Evolutionary conservation across 2,888 invertebrate species (phyloP).

Genomic region (Thecocarcelia acutangulata): DNA sequence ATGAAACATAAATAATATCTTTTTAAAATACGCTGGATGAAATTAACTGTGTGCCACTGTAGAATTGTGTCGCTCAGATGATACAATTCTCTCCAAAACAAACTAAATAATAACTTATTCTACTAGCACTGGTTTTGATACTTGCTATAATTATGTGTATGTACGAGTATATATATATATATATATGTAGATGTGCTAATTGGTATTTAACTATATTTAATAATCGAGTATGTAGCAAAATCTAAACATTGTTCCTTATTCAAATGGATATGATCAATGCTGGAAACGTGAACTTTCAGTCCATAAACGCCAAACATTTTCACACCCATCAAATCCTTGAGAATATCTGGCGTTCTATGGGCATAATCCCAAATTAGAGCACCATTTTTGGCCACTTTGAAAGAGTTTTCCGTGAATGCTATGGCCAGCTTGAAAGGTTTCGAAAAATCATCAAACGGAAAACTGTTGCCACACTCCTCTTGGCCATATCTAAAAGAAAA

Average conservation of each 20-base stretch:
- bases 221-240: slow-evolving; percentile 51
- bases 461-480: slow-evolving; percentile 36
- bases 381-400: slow-evolving; percentile 62
- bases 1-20: no score
- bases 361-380: slow-evolving; percentile 41
- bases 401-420: slow-evolving; percentile 44
- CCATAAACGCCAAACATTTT: slow-evolving; percentile 59
- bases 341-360: slow-evolving; percentile 46
- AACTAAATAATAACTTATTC: no score
- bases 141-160: no score
- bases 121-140: no score
- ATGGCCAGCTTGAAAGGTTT: slow-evolving; percentile 57
- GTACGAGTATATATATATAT: no score
- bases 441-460: slow-evolving; percentile 54
- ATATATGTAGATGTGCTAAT: no score
- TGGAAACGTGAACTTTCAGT: slow-evolving; percentile 33
- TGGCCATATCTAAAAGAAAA: slow-evolving; percentile 48
- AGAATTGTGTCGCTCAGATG: no score
- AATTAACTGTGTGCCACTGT: no score
- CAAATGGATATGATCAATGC: slow-evolving; percentile 50
- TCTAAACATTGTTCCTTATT: slow-evolving; percentile 27
- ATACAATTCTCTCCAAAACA: no score
- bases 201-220: slow-evolving; percentile 37
- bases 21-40: no score
- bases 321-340: slow-evolving; percentile 48